These are phyloP conservation scores for Chaetogeoica ovagalla DNA, from an alignment of 2,888 invertebrate species.

Conservation along the genomic window DNA sequence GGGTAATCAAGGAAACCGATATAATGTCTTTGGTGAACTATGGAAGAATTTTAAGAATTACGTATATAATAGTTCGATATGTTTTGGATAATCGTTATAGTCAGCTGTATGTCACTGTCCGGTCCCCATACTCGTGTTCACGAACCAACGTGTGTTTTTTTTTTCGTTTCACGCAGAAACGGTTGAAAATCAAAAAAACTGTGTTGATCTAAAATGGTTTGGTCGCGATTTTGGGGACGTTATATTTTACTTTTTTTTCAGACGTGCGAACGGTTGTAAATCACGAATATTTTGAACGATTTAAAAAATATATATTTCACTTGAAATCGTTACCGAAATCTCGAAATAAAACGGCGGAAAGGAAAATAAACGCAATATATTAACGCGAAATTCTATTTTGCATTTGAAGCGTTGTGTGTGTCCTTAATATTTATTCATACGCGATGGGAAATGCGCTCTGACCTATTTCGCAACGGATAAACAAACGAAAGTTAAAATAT, in stretches of 20 bases:
- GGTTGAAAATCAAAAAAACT: too few species aligned
- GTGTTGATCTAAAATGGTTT: too few species aligned
- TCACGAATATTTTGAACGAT: conserved; percentile 17
- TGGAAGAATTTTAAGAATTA: too few species aligned
- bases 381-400: background rate
- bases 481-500: background rate
- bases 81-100: too few species aligned
- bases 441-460: background rate
- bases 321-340: conserved; percentile 6
- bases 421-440: conserved; percentile 20
- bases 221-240: too few species aligned
- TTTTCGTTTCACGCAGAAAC: too few species aligned
- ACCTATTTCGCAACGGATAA: background rate
- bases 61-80: too few species aligned
- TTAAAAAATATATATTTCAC: background rate
- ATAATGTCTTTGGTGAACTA: too few species aligned
- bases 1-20: too few species aligned
- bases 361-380: background rate
- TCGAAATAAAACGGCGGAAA: background rate
- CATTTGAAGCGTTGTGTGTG: background rate
- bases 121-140: too few species aligned
- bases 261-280: background rate
- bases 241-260: too few species aligned
- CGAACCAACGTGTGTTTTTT: background rate
- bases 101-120: too few species aligned